Evolutionary conservation across 2,888 invertebrate species (phyloP).

Genomic region (Esperia sulphurella): DNA sequence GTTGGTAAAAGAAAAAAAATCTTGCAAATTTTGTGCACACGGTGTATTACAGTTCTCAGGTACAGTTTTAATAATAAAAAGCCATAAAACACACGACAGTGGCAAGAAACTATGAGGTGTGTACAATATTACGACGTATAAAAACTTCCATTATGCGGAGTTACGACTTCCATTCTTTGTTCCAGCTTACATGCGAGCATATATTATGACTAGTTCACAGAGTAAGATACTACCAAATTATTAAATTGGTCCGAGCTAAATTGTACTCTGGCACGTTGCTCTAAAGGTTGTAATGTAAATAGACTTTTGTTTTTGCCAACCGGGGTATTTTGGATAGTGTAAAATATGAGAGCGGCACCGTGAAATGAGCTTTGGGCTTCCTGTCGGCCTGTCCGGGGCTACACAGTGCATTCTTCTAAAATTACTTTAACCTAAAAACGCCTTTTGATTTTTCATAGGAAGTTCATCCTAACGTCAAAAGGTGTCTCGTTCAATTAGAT

Average conservation of each 20-base stretch:
- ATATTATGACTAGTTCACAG: constrained; percentile 39
- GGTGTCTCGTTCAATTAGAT: too few relatives aligned
- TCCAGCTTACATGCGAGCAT: constrained; percentile 32
- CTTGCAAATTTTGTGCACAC: background rate
- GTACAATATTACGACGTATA: constrained; percentile 12
- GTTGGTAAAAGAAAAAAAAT: too few relatives aligned
- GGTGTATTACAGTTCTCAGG: background rate
- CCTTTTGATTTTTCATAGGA: too few relatives aligned
- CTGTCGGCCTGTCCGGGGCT: constrained; percentile 35
- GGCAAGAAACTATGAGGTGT: constrained; percentile 1
- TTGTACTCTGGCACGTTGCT: constrained; percentile 32
- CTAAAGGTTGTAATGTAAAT: constrained; percentile 32
- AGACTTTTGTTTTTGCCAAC: constrained; percentile 24
- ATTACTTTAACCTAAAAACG: background rate
- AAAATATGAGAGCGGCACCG: constrained; percentile 66
- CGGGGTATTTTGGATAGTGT: constrained; percentile 58
- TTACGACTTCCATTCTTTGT: constrained; percentile 38
- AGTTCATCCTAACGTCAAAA: too few relatives aligned
- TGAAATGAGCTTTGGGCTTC: constrained; percentile 64
- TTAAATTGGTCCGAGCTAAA: constrained; percentile 27
- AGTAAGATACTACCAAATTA: constrained; percentile 33
- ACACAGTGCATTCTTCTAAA: constrained; percentile 33
- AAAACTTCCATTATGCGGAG: constrained; percentile 23
- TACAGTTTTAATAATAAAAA: background rate
- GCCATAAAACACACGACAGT: background rate